Conservation (phyloP, 2,797 vertebrate genomes). For the Diplodus puntazzo region DNA sequence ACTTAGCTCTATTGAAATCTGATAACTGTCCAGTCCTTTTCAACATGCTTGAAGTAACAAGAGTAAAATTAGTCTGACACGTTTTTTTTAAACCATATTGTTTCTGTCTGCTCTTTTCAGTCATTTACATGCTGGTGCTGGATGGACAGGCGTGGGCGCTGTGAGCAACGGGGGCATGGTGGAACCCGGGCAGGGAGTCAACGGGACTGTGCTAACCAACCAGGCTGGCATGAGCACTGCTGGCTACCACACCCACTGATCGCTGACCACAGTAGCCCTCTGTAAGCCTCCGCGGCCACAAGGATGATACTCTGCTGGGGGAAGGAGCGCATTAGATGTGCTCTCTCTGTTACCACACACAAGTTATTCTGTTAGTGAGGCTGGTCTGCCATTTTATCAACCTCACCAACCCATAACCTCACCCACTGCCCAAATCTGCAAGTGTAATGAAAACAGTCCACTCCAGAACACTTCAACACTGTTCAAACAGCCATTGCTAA, state of each 20-base stretch:
- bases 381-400: conserved; percentile 68
- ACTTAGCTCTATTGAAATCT: too few species aligned
- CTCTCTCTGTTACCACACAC: conserved; percentile 69
- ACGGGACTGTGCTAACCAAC: conserved; percentile 91
- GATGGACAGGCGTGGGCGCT: conserved; percentile 89
- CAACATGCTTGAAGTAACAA: too few species aligned
- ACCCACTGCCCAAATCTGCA: conserved; percentile 74
- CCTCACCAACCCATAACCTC: conserved; percentile 62
- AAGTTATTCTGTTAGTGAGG: conserved; percentile 70
- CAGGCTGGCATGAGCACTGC: conserved; percentile 92
- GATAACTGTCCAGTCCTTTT: too few species aligned
- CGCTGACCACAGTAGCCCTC: conserved; percentile 42
- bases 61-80: background rate
- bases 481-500: conserved; percentile 62
- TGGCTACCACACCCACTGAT: conserved; percentile 94
- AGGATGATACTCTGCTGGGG: conserved; percentile 68
- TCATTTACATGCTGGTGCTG: conserved; percentile 90
- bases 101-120: conserved; percentile 62
- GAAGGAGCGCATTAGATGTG: conserved; percentile 63
- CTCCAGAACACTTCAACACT: conserved; percentile 63
- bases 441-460: conserved; percentile 59
- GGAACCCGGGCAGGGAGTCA: conserved; percentile 90
- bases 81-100: background rate
- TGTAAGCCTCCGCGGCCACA: conserved; percentile 59
- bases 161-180: conserved; percentile 87